Base-by-base conservation (phyloP, 2,888 invertebrate genomes). In the Philopedon plagiatum region DNA sequence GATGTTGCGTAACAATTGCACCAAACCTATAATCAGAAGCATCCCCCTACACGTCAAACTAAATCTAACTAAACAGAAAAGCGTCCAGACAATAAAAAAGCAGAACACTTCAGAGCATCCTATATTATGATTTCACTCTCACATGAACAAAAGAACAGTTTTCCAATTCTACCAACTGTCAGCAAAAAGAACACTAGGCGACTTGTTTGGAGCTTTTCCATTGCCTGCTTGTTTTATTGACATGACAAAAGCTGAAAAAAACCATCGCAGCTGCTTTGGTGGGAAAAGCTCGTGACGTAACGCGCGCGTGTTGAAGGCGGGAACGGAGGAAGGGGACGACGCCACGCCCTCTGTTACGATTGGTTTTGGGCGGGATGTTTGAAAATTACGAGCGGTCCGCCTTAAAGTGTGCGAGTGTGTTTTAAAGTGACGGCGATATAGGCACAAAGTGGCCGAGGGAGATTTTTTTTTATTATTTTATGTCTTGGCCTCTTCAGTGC, bases 151-250 rank as follows among this genome's bases (percentile, higher is more conserved):
- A 71, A 71, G 71, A 49, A 58, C 65, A 58, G 46, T 65, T 71
- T 60, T 54, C 61, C 63, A 69, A 69, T 63, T 69, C 57, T 57
- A 57, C 63, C 69, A 69, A 69, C 69, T 69, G 69, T 69, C 69
- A 69, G 34, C 62, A 69, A 69, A 69, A 69, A 68, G 68, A 68
- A 67, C 49, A 68, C 39, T 54, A 49, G 39, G 23, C 60, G 41
- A 67, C 49, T 67, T 49, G 54, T 67, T 61, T 61, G 46, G 62
- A 44, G 44, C 58, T 63, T 64, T 57, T 58, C 71, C 51, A 34
- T 58, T 8, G 29, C 64, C 58, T 39, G 64, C 65, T 41, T 64
- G 58, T 63, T 64, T 71, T 65, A 66, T 71, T 66, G 71, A 51
- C 66, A 60, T 34, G 49, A 65, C 61, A 65, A 68, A 56, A 73